Evolutionary conservation across 2,888 invertebrate species (phyloP).

Genomic region (Melieria crassipennis): DNA sequence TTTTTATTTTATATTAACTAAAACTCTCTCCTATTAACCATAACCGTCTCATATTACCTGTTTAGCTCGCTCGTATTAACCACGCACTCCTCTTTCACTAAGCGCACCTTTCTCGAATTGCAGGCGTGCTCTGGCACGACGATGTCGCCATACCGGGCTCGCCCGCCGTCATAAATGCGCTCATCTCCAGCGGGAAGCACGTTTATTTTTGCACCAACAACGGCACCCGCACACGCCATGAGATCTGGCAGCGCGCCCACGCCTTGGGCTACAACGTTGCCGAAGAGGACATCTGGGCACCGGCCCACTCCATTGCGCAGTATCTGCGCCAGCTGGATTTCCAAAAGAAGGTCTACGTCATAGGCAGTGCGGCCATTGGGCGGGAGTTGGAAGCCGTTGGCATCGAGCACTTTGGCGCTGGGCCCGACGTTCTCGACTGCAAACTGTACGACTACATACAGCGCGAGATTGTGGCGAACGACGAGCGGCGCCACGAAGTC

Average conservation of each 20-base stretch:
- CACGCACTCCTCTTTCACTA: not conserved
- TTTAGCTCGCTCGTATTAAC: not conserved
- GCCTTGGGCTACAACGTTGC: slow-evolving; percentile 76
- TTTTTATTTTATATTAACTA: not conserved
- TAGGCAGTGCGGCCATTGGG: slow-evolving; percentile 83
- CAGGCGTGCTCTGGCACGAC: slow-evolving; percentile 83
- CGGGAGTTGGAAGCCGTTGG: slow-evolving; percentile 83
- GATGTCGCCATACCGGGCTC: slow-evolving; percentile 75
- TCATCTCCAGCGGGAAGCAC: slow-evolving; percentile 78
- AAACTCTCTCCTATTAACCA: not conserved
- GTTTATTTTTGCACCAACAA: slow-evolving; percentile 91
- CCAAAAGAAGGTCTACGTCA: slow-evolving; percentile 79
- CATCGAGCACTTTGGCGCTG: slow-evolving; percentile 77
- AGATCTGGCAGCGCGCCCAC: slow-evolving; percentile 79
- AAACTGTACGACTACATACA: slow-evolving; percentile 66
- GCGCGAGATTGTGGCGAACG: slow-evolving; percentile 73
- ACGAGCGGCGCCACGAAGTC: slow-evolving; percentile 67
- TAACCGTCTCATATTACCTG: not conserved
- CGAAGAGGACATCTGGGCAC: slow-evolving; percentile 81
- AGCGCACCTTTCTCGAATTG: not conserved
- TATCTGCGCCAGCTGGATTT: slow-evolving; percentile 79
- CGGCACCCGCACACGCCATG: slow-evolving; percentile 82
- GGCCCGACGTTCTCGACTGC: slow-evolving; percentile 74
- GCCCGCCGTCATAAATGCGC: slow-evolving; percentile 73
- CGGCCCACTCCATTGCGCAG: slow-evolving; percentile 79